These are phyloP conservation scores for Dermolepida albohirtum DNA, from an alignment of 2,888 invertebrate genomes.

Conservation along the genomic window DNA sequence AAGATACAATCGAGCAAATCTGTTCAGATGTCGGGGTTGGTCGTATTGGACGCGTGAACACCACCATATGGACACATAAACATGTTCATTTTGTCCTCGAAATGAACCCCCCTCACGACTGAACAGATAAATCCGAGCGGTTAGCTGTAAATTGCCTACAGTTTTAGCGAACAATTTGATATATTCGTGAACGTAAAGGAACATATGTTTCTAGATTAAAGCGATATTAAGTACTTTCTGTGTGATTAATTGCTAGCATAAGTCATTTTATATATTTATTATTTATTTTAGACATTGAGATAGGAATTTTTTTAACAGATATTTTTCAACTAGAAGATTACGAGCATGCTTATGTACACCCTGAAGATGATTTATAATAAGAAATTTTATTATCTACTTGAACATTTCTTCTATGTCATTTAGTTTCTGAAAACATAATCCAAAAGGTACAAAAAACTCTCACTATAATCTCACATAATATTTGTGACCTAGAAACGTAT, in stretches of 20 bases:
- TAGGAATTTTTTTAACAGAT: too few species aligned
- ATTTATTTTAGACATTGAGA: too few species aligned
- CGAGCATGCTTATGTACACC: too few species aligned
- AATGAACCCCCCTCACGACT: neutral
- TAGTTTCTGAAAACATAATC: too few species aligned
- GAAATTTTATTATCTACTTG: too few species aligned
- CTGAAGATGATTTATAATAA: too few species aligned
- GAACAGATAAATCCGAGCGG: constrained; percentile 14
- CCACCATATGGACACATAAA: constrained; percentile 48
- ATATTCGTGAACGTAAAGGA: constrained; percentile 8
- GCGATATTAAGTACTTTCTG: constrained; percentile 19
- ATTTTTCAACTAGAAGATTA: too few species aligned
- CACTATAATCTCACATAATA: too few species aligned
- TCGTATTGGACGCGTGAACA: constrained; percentile 44
- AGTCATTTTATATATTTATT: too few species aligned
- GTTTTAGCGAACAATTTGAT: constrained; percentile 28
- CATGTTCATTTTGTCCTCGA: constrained; percentile 28
- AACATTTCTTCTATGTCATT: too few species aligned
- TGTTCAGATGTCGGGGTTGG: constrained; percentile 47
- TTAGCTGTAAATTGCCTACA: constrained; percentile 35
- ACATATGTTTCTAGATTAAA: constrained; percentile 26
- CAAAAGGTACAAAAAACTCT: too few species aligned
- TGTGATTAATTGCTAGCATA: constrained; percentile 8
- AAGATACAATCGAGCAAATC: constrained; percentile 54
- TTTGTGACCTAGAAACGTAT: too few species aligned